Percentiles rank a stretch among this genome's conserved stretches.
These are phyloP conservation scores for Leptobrachium leishanense DNA, from an alignment of 2,113 vertebrate genomes.

Conservation along the genomic window DNA sequence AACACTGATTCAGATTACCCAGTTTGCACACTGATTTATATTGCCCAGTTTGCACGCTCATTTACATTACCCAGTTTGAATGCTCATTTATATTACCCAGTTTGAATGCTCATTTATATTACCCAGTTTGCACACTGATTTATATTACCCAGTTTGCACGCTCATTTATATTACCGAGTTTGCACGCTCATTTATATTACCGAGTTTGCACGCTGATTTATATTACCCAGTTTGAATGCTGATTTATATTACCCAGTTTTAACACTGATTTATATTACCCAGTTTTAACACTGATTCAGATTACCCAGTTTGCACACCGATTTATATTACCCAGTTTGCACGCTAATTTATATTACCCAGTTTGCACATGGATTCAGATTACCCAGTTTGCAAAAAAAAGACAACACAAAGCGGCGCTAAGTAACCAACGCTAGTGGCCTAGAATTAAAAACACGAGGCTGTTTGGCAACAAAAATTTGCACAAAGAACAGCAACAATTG, in stretches of 20 bases:
- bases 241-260: neutral
- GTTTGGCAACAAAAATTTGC: constrained; percentile 9
- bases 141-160: neutral
- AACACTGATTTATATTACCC: neutral
- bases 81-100: neutral
- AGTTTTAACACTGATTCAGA: neutral
- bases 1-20: neutral
- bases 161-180: too few species aligned
- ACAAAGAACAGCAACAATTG: neutral
- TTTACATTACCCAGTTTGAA: too few species aligned
- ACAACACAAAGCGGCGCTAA: neutral
- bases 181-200: neutral
- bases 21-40: neutral
- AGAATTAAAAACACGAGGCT: constrained; percentile 33
- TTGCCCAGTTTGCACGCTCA: neutral
- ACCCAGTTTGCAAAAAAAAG: neutral
- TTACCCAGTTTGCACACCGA: too few species aligned
- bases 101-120: neutral
- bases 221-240: neutral
- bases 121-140: neutral
- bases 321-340: neutral
- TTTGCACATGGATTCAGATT: neutral
- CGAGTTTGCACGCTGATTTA: neutral
- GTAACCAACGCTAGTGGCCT: neutral
- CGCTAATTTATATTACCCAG: neutral